phyloP scores from a whole-genome alignment of 2,797 vertebrate species.

The Chrosomus eos region DNA sequence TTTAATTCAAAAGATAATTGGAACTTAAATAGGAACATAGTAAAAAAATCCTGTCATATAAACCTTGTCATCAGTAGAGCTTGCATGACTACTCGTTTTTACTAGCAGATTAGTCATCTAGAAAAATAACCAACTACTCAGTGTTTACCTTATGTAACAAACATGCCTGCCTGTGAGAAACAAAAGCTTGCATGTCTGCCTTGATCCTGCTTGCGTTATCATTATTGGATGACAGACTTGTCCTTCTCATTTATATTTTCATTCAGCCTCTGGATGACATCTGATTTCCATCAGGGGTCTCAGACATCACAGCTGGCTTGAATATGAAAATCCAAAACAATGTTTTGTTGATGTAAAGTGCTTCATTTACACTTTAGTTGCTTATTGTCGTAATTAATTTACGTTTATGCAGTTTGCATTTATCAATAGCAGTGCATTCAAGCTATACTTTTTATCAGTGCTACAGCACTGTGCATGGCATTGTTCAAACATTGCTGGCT shows the following conservation, averaged over 20 bases:
- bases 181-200: background rate
- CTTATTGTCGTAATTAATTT: background rate
- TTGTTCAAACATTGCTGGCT: background rate
- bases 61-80: background rate
- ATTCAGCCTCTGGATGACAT: background rate
- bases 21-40: background rate
- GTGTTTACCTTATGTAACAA: slow-evolving; percentile 11
- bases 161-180: background rate
- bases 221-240: background rate
- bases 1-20: slow-evolving; percentile 9
- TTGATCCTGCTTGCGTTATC: background rate
- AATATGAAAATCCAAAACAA: background rate
- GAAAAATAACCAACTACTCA: background rate
- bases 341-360: background rate
- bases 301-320: background rate
- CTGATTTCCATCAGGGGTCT: background rate
- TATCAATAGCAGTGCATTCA: slow-evolving; percentile 3
- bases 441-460: background rate
- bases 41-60: background rate
- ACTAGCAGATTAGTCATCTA: background rate
- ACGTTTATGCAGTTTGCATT: background rate
- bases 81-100: background rate
- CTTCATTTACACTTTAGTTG: background rate
- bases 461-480: background rate
- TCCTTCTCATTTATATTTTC: background rate